Conservation (phyloP, 2,797 vertebrate genomes). For the Ataeniobius toweri region DNA sequence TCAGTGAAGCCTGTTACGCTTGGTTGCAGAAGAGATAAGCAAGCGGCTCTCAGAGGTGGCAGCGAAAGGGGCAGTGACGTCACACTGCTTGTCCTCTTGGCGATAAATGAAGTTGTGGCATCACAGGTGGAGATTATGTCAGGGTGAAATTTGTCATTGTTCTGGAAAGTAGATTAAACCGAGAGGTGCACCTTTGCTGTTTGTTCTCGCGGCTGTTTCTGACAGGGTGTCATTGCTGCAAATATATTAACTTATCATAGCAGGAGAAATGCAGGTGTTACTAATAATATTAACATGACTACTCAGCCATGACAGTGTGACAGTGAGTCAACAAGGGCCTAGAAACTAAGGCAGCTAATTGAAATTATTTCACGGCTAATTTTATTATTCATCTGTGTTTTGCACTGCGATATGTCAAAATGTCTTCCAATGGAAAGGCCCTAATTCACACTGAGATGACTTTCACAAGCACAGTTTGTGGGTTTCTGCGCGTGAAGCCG, state of each 20-base stretch:
- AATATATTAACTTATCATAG: conserved; percentile 9
- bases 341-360: conserved; percentile 24
- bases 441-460: not conserved
- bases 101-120: conserved; percentile 46
- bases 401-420: conserved; percentile 15
- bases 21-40: conserved; percentile 65
- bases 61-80: conserved; percentile 39
- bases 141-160: conserved; percentile 51
- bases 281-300: conserved; percentile 6
- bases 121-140: conserved; percentile 60
- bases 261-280: conserved; percentile 8
- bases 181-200: conserved; percentile 9
- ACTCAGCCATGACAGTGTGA: conserved; percentile 18
- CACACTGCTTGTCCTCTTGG: conserved; percentile 28
- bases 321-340: conserved; percentile 10
- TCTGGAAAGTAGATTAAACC: conserved; percentile 36
- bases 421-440: conserved; percentile 5
- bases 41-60: conserved; percentile 29
- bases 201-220: not conserved
- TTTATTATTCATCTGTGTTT: conserved; percentile 17
- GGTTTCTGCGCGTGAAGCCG: conserved; percentile 33
- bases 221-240: conserved; percentile 7
- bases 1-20: conserved; percentile 60
- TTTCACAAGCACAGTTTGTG: conserved; percentile 1
- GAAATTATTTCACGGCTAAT: conserved; percentile 22